These are phyloP conservation scores for Pantala flavescens DNA, from an alignment of 1,140 invertebrate species.

Conservation along the genomic window DNA sequence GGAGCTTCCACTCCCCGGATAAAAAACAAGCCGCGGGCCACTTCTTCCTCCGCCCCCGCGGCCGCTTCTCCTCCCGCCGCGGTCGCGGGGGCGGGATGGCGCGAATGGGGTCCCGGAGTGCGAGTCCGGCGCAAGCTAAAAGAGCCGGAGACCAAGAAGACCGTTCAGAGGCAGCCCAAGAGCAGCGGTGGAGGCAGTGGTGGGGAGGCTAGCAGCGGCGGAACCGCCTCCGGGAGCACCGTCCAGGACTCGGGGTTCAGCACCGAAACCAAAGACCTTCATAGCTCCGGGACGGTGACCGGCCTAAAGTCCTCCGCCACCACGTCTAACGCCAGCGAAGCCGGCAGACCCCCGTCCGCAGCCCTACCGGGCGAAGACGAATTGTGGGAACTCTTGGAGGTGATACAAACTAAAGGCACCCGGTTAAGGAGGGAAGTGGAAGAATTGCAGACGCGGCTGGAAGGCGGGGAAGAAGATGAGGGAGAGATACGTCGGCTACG, in stretches of 20 bases:
- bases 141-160: constrained; percentile 30
- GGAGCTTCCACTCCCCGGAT: constrained; percentile 30
- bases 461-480: constrained; percentile 16
- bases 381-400: constrained; percentile 70
- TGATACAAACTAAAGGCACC: constrained; percentile 68
- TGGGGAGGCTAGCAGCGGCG: constrained; percentile 36
- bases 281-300: constrained; percentile 18
- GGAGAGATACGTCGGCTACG: constrained; percentile 38
- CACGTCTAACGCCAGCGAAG: not conserved
- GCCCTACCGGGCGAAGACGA: constrained; percentile 51
- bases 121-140: constrained; percentile 42
- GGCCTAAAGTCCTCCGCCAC: constrained; percentile 15
- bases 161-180: constrained; percentile 43
- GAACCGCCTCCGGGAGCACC: constrained; percentile 37
- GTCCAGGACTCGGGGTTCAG: constrained; percentile 71
- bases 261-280: constrained; percentile 20
- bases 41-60: constrained; percentile 27
- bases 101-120: constrained; percentile 68
- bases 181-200: constrained; percentile 49
- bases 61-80: constrained; percentile 17
- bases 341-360: not conserved
- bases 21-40: constrained; percentile 32
- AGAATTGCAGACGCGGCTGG: constrained; percentile 28
- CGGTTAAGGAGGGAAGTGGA: constrained; percentile 64
- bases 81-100: constrained; percentile 23